Conservation (phyloP, 2,888 invertebrate genomes). For the Dasypogon diadema region DNA sequence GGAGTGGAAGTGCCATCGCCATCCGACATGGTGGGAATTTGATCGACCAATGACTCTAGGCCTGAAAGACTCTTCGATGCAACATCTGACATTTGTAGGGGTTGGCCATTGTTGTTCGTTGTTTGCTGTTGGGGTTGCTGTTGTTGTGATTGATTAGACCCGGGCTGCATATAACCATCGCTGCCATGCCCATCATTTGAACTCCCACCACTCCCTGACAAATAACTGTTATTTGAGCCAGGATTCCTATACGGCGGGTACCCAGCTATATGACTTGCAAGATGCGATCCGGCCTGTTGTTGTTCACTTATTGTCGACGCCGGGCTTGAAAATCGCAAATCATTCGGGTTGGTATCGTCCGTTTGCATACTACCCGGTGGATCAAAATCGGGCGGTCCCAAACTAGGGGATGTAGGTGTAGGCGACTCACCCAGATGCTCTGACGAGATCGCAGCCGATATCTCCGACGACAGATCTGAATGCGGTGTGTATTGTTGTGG, state of each 20-base stretch:
- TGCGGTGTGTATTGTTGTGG: conserved; percentile 73
- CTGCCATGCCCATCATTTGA: conserved; percentile 43
- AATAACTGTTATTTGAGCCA: conserved; percentile 61
- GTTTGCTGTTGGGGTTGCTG: conserved; percentile 57
- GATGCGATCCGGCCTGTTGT: conserved; percentile 32
- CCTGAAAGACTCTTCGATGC: conserved; percentile 89
- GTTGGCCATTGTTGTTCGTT: conserved; percentile 55
- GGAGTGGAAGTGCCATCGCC: conserved; percentile 69
- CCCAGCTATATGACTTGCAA: conserved; percentile 2
- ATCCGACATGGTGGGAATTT: conserved; percentile 89
- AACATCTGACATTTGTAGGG: conserved; percentile 71
- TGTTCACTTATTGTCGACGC: conserved; percentile 61
- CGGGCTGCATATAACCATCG: conserved; percentile 37
- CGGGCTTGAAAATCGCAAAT: conserved; percentile 72
- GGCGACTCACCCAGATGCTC: conserved; percentile 75
- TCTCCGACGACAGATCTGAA: conserved; percentile 81
- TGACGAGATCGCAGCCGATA: conserved; percentile 82
- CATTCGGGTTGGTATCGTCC: conserved; percentile 64
- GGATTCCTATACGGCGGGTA: conserved; percentile 62
- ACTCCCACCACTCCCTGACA: conserved; percentile 52
- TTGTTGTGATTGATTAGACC: conserved; percentile 57
- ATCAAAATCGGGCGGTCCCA: conserved; percentile 81
- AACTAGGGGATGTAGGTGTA: conserved; percentile 76
- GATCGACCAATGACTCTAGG: conserved; percentile 89
- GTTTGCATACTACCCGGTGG: conserved; percentile 74